A percentile compares a stretch with the other conserved stretches of the same genome.
Evolutionary conservation across 2,113 vertebrate genomes (phyloP).

Genomic region (Passer domesticus): DNA sequence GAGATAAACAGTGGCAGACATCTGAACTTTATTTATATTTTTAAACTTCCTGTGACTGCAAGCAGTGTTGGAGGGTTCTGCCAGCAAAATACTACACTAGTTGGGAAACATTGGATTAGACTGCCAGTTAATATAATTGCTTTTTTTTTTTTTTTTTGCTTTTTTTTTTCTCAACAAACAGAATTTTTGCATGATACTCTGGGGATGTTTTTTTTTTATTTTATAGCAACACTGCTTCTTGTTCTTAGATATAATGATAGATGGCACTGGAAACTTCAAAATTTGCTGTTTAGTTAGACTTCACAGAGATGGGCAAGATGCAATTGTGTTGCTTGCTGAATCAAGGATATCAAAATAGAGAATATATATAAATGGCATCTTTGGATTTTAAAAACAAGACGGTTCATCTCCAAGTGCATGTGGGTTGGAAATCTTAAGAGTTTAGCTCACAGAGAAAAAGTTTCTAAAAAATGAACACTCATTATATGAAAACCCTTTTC

Average conservation of each 20-base stretch:
- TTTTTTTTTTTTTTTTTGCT: neutral
- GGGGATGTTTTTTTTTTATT: neutral
- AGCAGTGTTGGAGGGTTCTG: neutral
- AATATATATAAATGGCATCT: neutral
- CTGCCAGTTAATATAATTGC: neutral
- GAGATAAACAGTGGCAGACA: neutral
- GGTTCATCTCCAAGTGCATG: neutral
- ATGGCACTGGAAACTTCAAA: neutral
- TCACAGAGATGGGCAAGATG: neutral
- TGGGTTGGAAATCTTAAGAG: neutral
- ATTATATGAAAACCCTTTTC: neutral
- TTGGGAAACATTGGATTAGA: neutral
- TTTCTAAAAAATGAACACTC: neutral
- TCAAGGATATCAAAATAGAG: neutral
- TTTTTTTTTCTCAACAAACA: neutral
- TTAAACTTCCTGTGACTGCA: constrained; percentile 10
- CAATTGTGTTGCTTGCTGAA: neutral
- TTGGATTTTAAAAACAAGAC: neutral
- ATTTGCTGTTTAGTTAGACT: neutral
- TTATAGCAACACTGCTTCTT: neutral
- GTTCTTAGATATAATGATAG: neutral
- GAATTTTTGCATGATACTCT: neutral
- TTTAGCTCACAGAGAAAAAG: neutral
- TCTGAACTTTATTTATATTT: constrained; percentile 8
- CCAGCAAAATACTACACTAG: neutral